Conservation (phyloP, 1,140 invertebrate species). For the Aphidius ervi region DNA sequence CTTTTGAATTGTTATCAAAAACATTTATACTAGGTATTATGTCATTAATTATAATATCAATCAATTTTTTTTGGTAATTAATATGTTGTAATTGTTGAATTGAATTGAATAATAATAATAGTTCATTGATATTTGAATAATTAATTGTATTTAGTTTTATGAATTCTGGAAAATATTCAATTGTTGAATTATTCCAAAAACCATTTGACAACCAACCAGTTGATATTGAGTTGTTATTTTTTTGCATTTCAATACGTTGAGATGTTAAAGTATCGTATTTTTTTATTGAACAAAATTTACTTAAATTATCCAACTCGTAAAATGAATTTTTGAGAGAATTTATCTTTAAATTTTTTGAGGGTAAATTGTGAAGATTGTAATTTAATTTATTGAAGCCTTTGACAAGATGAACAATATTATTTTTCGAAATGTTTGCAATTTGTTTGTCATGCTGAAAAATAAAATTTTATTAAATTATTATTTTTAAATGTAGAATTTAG, state of each 20-base stretch:
- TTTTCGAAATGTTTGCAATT: constrained; percentile 4
- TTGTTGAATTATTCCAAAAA: constrained; percentile 39
- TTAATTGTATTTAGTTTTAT: constrained; percentile 28
- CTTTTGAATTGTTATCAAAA: constrained; percentile 25
- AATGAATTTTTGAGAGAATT: constrained; percentile 13
- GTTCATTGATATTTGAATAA: constrained; percentile 33
- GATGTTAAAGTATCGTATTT: constrained; percentile 20
- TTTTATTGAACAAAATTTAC: constrained; percentile 19
- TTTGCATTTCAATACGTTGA: neutral
- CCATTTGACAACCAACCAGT: constrained; percentile 37
- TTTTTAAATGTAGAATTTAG: neutral
- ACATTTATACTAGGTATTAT: constrained; percentile 29
- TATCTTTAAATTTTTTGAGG: neutral
- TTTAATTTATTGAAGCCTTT: constrained; percentile 22
- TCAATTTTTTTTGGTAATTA: constrained; percentile 34
- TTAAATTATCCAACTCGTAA: constrained; percentile 19
- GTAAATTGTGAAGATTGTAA: constrained; percentile 13
- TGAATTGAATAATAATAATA: constrained; percentile 31
- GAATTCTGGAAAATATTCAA: constrained; percentile 32
- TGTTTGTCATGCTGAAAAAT: constrained; percentile 22
- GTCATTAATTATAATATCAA: constrained; percentile 28
- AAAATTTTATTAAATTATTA: neutral
- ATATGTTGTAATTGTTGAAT: constrained; percentile 39
- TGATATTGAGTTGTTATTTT: neutral
- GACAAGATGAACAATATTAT: constrained; percentile 12